A percentile compares a stretch with the other conserved stretches of the same genome.
These are phyloP conservation scores for Sparidentex hasta DNA, from an alignment of 2,797 vertebrate genomes.

Conservation along the genomic window DNA sequence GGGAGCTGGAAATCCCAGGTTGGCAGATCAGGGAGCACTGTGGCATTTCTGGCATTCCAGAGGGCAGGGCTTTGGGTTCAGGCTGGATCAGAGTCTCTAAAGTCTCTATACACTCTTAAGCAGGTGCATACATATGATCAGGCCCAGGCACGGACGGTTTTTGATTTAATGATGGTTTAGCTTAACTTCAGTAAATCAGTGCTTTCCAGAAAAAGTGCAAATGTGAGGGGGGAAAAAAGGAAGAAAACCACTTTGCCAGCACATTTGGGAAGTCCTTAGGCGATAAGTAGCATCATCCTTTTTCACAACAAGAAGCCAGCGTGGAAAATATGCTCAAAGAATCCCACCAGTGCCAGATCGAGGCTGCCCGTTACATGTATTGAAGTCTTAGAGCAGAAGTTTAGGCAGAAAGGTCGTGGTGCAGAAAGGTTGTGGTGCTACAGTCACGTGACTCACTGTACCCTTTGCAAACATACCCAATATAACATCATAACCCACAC, in stretches of 20 bases:
- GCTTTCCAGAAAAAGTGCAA: slow-evolving; percentile 12
- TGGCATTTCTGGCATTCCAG: slow-evolving; percentile 72
- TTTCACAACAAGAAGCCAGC: neutral
- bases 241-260: neutral
- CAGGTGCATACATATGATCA: slow-evolving; percentile 28
- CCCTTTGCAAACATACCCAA: neutral
- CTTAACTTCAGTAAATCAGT: neutral
- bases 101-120: slow-evolving; percentile 25
- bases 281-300: neutral
- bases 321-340: neutral
- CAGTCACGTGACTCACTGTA: neutral
- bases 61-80: slow-evolving; percentile 54
- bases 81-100: slow-evolving; percentile 46
- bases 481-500: neutral
- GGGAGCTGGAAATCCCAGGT: slow-evolving; percentile 55
- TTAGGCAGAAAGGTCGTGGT: too few relatives aligned
- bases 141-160: neutral
- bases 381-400: neutral
- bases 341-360: neutral
- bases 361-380: neutral
- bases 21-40: slow-evolving; percentile 54
- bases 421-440: too few relatives aligned
- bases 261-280: neutral
- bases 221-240: neutral
- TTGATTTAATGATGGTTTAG: neutral